phyloP scores from a whole-genome alignment of 2,888 invertebrate genomes.

The Mythimna impura region DNA sequence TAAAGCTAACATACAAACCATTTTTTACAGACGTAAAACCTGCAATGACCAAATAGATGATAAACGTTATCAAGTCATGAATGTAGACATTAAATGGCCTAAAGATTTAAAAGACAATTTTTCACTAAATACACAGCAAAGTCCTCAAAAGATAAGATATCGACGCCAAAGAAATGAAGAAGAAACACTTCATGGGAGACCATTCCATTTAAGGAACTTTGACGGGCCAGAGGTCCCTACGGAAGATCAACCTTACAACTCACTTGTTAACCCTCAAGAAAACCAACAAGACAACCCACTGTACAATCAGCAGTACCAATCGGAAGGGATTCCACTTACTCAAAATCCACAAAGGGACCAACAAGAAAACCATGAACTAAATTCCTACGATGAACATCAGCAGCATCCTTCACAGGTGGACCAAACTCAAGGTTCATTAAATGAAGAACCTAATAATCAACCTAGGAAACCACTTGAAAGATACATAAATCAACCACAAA shows the following conservation, averaged over 20 bases:
- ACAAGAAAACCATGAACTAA: background rate
- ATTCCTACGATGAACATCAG: slow-evolving; percentile 4
- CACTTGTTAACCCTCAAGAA: background rate
- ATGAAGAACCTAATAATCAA: slow-evolving; percentile 12
- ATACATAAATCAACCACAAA: slow-evolving; percentile 16
- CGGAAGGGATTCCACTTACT: background rate
- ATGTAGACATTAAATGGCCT: slow-evolving; percentile 46
- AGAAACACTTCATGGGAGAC: slow-evolving; percentile 19
- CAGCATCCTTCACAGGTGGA: background rate
- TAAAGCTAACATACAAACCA: background rate
- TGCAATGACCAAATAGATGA: slow-evolving; percentile 40
- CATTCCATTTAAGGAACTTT: slow-evolving; percentile 8
- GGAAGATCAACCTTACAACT: background rate
- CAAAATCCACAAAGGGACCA: background rate
- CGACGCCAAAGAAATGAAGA: slow-evolving; percentile 27
- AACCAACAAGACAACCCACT: background rate
- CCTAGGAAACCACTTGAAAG: background rate
- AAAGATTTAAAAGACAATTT: background rate
- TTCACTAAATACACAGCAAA: background rate
- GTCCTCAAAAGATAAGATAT: background rate
- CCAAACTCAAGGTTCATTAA: background rate
- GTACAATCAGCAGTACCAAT: background rate
- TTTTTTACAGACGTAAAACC: slow-evolving; percentile 37
- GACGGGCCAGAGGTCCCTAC: background rate
- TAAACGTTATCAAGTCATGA: slow-evolving; percentile 30